Base-by-base conservation (phyloP, 2,797 vertebrate genomes). In the Masticophis lateralis region DNA sequence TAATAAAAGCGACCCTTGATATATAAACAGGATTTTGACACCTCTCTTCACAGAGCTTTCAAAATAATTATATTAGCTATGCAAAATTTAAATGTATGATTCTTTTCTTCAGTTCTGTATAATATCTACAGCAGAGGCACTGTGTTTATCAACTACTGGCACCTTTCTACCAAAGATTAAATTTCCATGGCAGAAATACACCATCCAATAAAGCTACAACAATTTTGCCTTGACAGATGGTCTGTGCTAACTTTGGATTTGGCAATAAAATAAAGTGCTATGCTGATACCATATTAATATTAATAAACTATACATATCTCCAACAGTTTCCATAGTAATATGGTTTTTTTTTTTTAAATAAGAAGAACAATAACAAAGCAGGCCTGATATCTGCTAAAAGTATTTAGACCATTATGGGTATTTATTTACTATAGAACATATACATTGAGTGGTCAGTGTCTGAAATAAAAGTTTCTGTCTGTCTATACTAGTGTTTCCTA, bases 31-130 rank as follows among this genome's bases (percentile, higher is more conserved):
- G 90, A 93, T 86, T 95, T 95, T 91, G 93, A 95, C 94, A 88
- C 94, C 95, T 96, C 94, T 90, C 86, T 93, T 92, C 90, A 88
- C 92, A 94, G 95, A 94, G 96, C 93, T 94, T 97, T 96, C 94
- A 94, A 94, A 96, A 95, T 95, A 97, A 95, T 96, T 95, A 94
- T 91, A 95, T 93, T 89, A 96, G 94, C 60, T 91, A 83, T 93
- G 32, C 90, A 95, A 96, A 95, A 95, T 95, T 89, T 92, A 0
- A 0, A 60, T 86, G 93, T 91, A 47, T n/a, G 60, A 63, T 56
- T 89, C 86, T 95, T 18, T 95, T 95, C 94, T 94, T 95, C 92
- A 96, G 92, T 94, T 95, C 61, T 53, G 89, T 66, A 95, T 94
- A 59, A 95, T 92, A 94, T 93, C 83, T 95, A 96, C 95, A 0